Conservation (phyloP, 2,888 invertebrate species). For the Acanthosepion esculentum region DNA sequence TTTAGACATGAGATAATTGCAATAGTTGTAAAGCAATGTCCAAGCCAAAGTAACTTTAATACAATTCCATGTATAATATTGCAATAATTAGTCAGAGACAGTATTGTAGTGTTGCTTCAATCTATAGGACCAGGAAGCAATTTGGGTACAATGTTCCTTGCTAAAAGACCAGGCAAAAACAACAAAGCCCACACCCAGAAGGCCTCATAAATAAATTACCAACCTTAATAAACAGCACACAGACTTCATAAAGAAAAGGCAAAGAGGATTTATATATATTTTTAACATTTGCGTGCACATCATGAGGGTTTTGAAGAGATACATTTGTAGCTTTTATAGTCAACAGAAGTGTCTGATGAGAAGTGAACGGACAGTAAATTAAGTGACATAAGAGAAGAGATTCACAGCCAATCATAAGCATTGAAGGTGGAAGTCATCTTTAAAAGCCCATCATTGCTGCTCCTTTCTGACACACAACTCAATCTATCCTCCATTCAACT, state of each 20-base stretch:
- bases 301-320: constrained; percentile 24
- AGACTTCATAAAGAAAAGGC: neutral
- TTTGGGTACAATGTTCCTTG: constrained; percentile 40
- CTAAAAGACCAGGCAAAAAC: neutral
- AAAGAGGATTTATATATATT: constrained; percentile 39
- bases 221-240: neutral
- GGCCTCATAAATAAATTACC: neutral
- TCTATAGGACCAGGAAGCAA: constrained; percentile 35
- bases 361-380: constrained; percentile 38
- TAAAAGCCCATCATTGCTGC: constrained; percentile 41
- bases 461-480: constrained; percentile 38
- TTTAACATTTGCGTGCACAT: constrained; percentile 45
- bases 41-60: neutral
- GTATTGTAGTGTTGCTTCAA: constrained; percentile 11
- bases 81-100: constrained; percentile 25
- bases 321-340: constrained; percentile 41
- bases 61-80: constrained; percentile 8
- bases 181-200: neutral
- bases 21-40: neutral
- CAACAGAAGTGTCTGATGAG: constrained; percentile 36
- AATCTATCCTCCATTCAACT: constrained; percentile 42
- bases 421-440: constrained; percentile 24
- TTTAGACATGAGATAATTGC: neutral
- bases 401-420: constrained; percentile 44
- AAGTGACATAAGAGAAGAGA: constrained; percentile 46